Evolutionary conservation across 2,797 vertebrate genomes (phyloP), one percentile per base, ranked within the genome.

Genomic region (Smutsia temminckii): DNA sequence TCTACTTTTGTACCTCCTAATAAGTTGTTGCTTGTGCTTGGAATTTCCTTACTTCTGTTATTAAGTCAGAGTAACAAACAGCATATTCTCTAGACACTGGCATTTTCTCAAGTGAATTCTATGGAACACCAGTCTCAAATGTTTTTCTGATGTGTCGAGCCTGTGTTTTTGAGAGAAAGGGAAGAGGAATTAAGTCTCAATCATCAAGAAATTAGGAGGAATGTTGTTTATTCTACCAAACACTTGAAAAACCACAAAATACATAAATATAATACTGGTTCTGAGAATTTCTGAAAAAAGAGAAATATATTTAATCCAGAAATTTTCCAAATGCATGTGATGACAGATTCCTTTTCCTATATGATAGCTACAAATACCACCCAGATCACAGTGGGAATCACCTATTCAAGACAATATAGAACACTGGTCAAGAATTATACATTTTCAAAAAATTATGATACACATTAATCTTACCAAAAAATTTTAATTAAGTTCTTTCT

Each of bases 281-380:
- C 66, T 79, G n/a, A 95, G 49, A 93, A 85, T 78, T 85, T 55
- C 57, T 88, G 6, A 37, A 93, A 46, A 72, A 85, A 81, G 32
- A 66, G 13, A 61, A 92, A 63, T 55, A 81, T 51, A 20, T 34
- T 85, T 77, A 93, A 87, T 16, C 14, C 57, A 63, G 29, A 9
- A 59, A 59, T 81, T 93, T 90, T 42, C 61, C n/a, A 85, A 90
- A 51, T 86, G 21, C 9, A 69, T 10, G 3, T 84, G 77, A 46
- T 59, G 37, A 87, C 25, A 89, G 61, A 80, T 84, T 49, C 14
- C 23, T 95, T 81, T 57, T 89, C 23, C 32, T 83, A 51, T 1
- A 7, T 17, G 68, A 64, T 25, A 83, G 37, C 77, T 85, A 88
- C 34, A 72, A 46, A 85, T 10, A 91, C 18, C 21, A 6, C 89